Conservation (phyloP, 2,888 invertebrate species). For the Temnothorax rugatulus region DNA sequence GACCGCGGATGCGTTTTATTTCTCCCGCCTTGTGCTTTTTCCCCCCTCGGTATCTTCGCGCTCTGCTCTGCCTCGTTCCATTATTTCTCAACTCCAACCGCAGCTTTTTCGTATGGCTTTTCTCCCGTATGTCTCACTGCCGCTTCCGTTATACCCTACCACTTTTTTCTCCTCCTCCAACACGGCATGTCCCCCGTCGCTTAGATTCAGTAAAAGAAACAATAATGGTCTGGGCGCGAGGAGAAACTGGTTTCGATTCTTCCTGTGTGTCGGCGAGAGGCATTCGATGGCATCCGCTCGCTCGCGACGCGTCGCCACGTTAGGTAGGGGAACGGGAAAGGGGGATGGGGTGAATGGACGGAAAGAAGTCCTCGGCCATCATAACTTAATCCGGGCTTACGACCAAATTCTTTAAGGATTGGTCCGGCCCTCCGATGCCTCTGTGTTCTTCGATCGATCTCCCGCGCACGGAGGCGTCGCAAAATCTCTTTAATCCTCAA, state of each 20-base stretch:
- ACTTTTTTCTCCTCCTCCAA: conserved; percentile 17
- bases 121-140: conserved; percentile 41
- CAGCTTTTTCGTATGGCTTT: conserved; percentile 56
- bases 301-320: conserved; percentile 47
- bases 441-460: conserved; percentile 47
- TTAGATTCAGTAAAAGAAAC: conserved; percentile 67
- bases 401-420: conserved; percentile 65
- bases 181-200: conserved; percentile 11
- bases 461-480: conserved; percentile 47
- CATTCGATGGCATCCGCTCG: conserved; percentile 50
- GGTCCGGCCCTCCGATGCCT: conserved; percentile 11
- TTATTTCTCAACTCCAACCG: conserved; percentile 57
- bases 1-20: conserved; percentile 72
- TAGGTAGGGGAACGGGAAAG: not conserved
- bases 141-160: conserved; percentile 36
- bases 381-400: conserved; percentile 76
- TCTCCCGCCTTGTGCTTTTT: conserved; percentile 39
- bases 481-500: conserved; percentile 54
- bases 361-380: conserved; percentile 60
- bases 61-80: conserved; percentile 48
- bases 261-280: conserved; percentile 44
- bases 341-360: conserved; percentile 41
- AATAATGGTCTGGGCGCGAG: conserved; percentile 66
- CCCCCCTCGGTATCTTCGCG: conserved; percentile 17
- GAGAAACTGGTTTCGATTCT: conserved; percentile 61